Base-by-base conservation (phyloP, 2,888 invertebrate genomes). In the Malacosoma neustria region DNA sequence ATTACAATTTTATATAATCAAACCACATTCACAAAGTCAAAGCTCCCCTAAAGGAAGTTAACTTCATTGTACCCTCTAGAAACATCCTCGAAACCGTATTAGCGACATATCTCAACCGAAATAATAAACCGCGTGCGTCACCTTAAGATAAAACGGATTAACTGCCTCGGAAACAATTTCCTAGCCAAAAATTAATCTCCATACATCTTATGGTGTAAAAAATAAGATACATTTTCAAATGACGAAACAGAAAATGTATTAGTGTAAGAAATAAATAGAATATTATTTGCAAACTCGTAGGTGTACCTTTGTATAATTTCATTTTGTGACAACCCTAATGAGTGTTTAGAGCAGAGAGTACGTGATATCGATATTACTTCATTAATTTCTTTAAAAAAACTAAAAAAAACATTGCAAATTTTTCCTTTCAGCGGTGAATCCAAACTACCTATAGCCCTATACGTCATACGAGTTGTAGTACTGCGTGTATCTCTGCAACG, bases 101-200 rank as follows among this genome's bases (percentile, higher is more conserved):
- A 68, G 61, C 64, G 57, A 64, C 67, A 68, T 71, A 69, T 71
- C 68, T 75, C 69, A 65, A 54, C 61, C 71, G 71, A 75, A 76
- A 79, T 79, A 77, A 79, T 76, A 76, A 75, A 75, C 73, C 73
- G 60, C 70, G 60, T 62, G 65, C 73, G 76, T 77, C 79, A 76
- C 79, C 75, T 79, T 69, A 66, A 80, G 80, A 80, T 80, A 80
- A 80, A 80, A 74, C 71, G 72, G 72, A 71, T 73, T 72, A 72
- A 66, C 72, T 66, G 63, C 70, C 60, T 70, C 70, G 66, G 65
- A 73, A 72, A 61, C 54, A 63, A 68, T 63, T 64, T 65, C 61
- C 60, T 57, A 41, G 34, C 39, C 33, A 32, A 30, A 45, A 37
- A 37, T 40, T 40, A 13, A 34, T 4, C 2, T 31, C 2, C 12